Base-by-base conservation (phyloP, 2,888 invertebrate genomes). In the Therioaphis trifolii region DNA sequence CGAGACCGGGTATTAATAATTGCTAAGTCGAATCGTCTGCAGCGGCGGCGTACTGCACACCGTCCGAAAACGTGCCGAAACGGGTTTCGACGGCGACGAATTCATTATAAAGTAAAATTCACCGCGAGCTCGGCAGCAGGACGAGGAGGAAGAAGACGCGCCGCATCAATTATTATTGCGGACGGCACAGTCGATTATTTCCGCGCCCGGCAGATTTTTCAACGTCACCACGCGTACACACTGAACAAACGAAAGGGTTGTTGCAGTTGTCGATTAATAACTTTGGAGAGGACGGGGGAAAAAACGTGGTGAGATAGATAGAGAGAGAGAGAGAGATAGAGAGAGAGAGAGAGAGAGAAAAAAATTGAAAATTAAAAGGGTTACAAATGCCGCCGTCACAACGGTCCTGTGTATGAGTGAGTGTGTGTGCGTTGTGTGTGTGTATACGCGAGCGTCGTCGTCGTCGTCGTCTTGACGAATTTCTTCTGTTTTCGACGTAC, bases 401-500 rank as follows among this genome's bases (percentile, higher is more conserved):
- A 43, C 40, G 29, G 27, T 52, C 27, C 75, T 40, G 69, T 66
- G 66, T n/a, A n/a, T 35, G 63, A 14, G 27, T 58, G 9, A 58
- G 11, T 21, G 55, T n/a, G n/a, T 43, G 43, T 7, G 43, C n/a
- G n/a, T n/a, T n/a, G n/a, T n/a, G n/a, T n/a, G n/a, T n/a, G n/a
- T n/a, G n/a, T n/a, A n/a, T n/a, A n/a, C n/a, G n/a, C n/a, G n/a
- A n/a, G n/a, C n/a, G n/a, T n/a, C n/a, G n/a, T n/a, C n/a, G n/a
- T n/a, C n/a, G 52, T 18, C 5, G 76, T 24, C 43, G 66, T 52
- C 52, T 21, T 14, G 78, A n/a, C 80, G 72, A 74, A 82, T 66
- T 72, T 82, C 72, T 82, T 82, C 80, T 82, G 80, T 72, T 82
- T 63, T 82, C 72, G 80, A 82, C 80, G 49, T 49, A 4, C 66